phyloP scores from a whole-genome alignment of 2,797 vertebrate species.

The Xyrichtys novacula region DNA sequence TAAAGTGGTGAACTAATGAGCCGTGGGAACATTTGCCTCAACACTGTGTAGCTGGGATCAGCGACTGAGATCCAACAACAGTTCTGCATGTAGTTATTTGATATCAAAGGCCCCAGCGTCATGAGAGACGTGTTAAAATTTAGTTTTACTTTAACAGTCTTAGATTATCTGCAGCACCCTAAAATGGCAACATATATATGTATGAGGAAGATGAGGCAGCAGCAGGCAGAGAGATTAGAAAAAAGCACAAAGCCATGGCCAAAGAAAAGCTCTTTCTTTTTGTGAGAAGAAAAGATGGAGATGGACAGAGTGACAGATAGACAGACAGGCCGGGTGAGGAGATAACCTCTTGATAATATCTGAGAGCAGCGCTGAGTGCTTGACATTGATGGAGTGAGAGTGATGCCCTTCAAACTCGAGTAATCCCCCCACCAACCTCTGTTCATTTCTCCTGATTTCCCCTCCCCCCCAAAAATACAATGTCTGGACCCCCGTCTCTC shows the following conservation, averaged over 20 bases:
- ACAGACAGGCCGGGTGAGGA: slow-evolving; percentile 66
- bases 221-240: slow-evolving; percentile 54
- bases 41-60: slow-evolving; percentile 14
- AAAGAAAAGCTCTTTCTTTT: slow-evolving; percentile 51
- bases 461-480: slow-evolving; percentile 57
- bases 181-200: slow-evolving; percentile 28
- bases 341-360: slow-evolving; percentile 85
- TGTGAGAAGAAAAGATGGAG: slow-evolving; percentile 69
- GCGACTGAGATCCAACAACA: slow-evolving; percentile 46
- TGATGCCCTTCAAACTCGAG: slow-evolving; percentile 87
- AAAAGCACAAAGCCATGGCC: slow-evolving; percentile 56
- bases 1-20: slow-evolving; percentile 69
- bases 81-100: slow-evolving; percentile 47
- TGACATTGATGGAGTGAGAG: slow-evolving; percentile 83
- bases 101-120: slow-evolving; percentile 35
- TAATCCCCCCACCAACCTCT: slow-evolving; percentile 70
- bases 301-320: slow-evolving; percentile 66
- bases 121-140: slow-evolving; percentile 49
- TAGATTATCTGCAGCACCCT: neutral
- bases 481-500: slow-evolving; percentile 46
- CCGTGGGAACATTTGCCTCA: slow-evolving; percentile 64
- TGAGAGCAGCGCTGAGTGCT: slow-evolving; percentile 65
- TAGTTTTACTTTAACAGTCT: slow-evolving; percentile 50
- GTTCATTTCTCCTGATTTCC: slow-evolving; percentile 64
- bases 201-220: slow-evolving; percentile 33